A percentile compares a stretch with the other conserved stretches of the same genome.
Conservation (phyloP, 1,140 invertebrate genomes). For the Meteorus sp. region DNA sequence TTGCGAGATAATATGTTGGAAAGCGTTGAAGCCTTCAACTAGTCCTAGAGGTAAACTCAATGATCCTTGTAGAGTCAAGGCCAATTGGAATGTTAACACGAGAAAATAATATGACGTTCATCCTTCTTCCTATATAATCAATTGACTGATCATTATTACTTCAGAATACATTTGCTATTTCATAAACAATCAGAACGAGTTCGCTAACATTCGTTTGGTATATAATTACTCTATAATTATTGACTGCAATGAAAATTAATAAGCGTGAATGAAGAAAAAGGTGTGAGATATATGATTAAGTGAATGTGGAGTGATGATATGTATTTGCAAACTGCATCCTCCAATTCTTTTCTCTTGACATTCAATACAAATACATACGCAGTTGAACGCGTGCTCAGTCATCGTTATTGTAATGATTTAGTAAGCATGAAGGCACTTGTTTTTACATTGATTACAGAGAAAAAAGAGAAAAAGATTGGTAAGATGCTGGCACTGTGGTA, state of each 20-base stretch:
- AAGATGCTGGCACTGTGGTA: constrained; percentile 13
- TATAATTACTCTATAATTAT: constrained; percentile 4
- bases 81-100: no score
- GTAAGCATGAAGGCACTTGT: neutral
- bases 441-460: neutral
- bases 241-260: constrained; percentile 4
- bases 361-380: no score
- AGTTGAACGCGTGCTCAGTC: neutral
- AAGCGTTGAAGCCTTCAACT: constrained; percentile 12
- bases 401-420: neutral
- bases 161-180: neutral
- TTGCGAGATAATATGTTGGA: constrained; percentile 10
- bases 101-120: no score
- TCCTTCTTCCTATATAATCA: no score
- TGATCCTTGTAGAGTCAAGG: neutral
- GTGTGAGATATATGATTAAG: constrained; percentile 1
- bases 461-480: constrained; percentile 6
- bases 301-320: no score
- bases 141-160: no score
- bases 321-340: no score
- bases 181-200: neutral
- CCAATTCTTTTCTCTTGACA: neutral
- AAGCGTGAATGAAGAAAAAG: neutral
- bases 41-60: neutral
- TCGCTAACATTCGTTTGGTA: no score